Evolutionary conservation across 2,888 invertebrate genomes (phyloP).

Genomic region (Cheilosia scutellata): DNA sequence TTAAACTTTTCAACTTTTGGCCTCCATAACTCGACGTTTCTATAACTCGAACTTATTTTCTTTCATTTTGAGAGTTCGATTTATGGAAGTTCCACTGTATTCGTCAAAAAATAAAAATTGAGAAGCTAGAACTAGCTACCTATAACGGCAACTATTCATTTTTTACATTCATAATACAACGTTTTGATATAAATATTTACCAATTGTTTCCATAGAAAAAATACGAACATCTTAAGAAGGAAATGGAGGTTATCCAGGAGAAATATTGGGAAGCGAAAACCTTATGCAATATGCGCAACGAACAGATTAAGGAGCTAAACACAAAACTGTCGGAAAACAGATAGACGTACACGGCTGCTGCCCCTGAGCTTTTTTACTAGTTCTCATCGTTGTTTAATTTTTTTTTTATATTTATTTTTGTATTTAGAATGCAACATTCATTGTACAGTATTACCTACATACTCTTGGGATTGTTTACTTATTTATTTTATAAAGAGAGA

Average conservation of each 20-base stretch:
- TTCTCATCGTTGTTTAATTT: slow-evolving; percentile 46
- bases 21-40: too few species aligned
- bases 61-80: too few species aligned
- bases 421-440: slow-evolving; percentile 49
- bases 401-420: slow-evolving; percentile 42
- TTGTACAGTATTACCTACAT: slow-evolving; percentile 72
- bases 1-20: too few species aligned
- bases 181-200: neutral
- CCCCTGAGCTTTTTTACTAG: neutral
- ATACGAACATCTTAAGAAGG: slow-evolving; percentile 75
- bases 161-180: neutral
- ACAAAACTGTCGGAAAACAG: slow-evolving; percentile 41
- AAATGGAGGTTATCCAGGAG: slow-evolving; percentile 70
- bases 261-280: slow-evolving; percentile 78
- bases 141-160: too few species aligned
- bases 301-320: slow-evolving; percentile 66
- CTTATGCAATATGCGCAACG: slow-evolving; percentile 72
- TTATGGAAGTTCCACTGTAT: too few species aligned
- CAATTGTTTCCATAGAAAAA: slow-evolving; percentile 61
- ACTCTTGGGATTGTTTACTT: slow-evolving; percentile 54
- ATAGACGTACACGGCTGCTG: slow-evolving; percentile 6
- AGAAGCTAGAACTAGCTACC: too few species aligned
- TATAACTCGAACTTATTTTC: too few species aligned
- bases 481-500: slow-evolving; percentile 57
- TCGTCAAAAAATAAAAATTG: too few species aligned